Base-by-base conservation (phyloP, 2,888 invertebrate species). In the Torymus auratus region DNA sequence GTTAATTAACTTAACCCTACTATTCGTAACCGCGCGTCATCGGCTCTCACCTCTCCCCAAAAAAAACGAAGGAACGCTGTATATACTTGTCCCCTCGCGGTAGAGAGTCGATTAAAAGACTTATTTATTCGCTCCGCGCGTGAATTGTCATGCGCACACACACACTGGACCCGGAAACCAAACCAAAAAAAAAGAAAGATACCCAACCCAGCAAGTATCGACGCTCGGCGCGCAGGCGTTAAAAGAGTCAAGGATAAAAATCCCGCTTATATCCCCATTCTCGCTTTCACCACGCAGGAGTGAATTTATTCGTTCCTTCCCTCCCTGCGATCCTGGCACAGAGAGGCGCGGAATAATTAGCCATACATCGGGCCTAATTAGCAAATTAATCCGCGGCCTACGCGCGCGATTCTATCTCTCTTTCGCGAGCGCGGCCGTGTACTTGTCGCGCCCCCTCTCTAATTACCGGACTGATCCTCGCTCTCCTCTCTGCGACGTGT, bases 361-460 rank as follows among this genome's bases (percentile, higher is more conserved):
- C 81, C 76, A 80, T 85, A 86, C 85, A 85, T 80, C 84, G 83
- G 80, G 78, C 81, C 84, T 87, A 88, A 87, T 88, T 88, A 86
- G 86, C 87, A 84, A 85, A 88, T 87, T 86, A 84, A 85, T 78
- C 78, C 79, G 70, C 77, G 74, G 77, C 78, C 61, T 73, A 60
- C 65, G 15, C 82, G 65, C 80, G 81, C 78, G 41, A 41, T 41
- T 41, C 7, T 7, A 41, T 41, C 41, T 41, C 41, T 41, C 41
- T 5, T 41, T 41, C 41, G 41, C 28, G 3, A 3, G 28, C 41
- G 7, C 17, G 73, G 5, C 28, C 68, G 69, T 81, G 81, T 73
- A 78, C 73, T 78, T 81, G 80, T 81, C 76, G 72, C 50, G 41
- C 41, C 7, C 41, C 41, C 61, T 58, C 77, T 72, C 80, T 81